Evolutionary conservation across 2,797 vertebrate species (phyloP).

Genomic region (Lepus townsendii): DNA sequence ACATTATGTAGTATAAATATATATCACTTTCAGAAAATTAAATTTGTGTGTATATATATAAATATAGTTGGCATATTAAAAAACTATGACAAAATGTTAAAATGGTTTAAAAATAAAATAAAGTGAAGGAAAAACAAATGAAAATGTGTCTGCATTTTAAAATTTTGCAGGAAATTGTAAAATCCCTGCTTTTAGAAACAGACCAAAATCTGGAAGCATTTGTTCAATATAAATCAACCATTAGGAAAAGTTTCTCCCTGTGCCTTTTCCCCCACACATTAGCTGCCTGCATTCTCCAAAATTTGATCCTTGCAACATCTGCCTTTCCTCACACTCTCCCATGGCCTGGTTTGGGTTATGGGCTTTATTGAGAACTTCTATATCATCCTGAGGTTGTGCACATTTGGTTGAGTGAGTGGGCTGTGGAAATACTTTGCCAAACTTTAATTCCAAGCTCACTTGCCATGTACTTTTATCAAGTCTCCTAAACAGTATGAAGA

Average conservation of each 20-base stretch:
- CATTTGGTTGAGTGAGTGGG: background rate
- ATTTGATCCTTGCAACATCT: background rate
- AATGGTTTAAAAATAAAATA: too few relatives aligned
- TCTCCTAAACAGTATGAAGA: background rate
- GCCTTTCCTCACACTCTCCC: background rate
- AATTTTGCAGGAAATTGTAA: background rate
- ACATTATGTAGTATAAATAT: too few relatives aligned
- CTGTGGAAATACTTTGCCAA: background rate
- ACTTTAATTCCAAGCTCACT: background rate
- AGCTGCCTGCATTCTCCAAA: background rate
- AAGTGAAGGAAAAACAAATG: background rate
- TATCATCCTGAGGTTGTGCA: background rate
- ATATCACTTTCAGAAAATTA: too few relatives aligned
- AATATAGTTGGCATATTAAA: too few relatives aligned
- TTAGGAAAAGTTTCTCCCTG: background rate
- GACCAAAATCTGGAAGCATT: background rate
- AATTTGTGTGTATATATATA: too few relatives aligned
- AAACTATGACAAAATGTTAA: too few relatives aligned
- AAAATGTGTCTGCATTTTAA: background rate
- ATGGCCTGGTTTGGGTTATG: background rate
- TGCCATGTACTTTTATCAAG: background rate
- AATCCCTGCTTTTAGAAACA: background rate
- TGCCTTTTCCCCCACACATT: background rate
- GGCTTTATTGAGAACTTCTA: background rate
- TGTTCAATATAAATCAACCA: background rate